Conservation (phyloP, 2,888 invertebrate genomes). For the Torymus tubicola region DNA sequence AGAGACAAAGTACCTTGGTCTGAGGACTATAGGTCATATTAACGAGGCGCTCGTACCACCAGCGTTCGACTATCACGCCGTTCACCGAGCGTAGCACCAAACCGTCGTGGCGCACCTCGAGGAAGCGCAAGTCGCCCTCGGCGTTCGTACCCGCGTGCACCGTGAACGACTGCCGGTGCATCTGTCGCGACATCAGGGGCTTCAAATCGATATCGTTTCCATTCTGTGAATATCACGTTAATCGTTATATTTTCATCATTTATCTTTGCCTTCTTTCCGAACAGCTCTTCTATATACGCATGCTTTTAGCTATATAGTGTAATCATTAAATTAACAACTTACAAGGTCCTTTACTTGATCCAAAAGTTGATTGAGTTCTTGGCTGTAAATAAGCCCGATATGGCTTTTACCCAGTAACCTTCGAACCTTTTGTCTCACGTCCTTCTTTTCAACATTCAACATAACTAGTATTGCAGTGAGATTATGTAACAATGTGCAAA, state of each 20-base stretch:
- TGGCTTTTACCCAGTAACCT: conserved; percentile 98
- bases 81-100: conserved; percentile 88
- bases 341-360: conserved; percentile 97
- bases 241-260: neutral
- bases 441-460: conserved; percentile 90
- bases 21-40: conserved; percentile 99
- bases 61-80: conserved; percentile 93
- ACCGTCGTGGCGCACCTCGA: conserved; percentile 98
- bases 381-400: conserved; percentile 97
- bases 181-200: conserved; percentile 94
- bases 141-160: conserved; percentile 98
- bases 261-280: neutral
- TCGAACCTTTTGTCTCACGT: conserved; percentile 91
- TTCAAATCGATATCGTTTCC: conserved; percentile 98
- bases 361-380: conserved; percentile 96
- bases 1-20: conserved; percentile 96
- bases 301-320: no score
- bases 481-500: conserved; percentile 97
- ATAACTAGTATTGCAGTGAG: conserved; percentile 96
- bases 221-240: conserved; percentile 80
- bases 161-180: conserved; percentile 98
- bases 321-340: conserved; percentile 70
- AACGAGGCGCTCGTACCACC: conserved; percentile 99
- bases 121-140: conserved; percentile 90
- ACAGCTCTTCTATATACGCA: no score